Percentiles rank a stretch among this genome's conserved stretches.
phyloP scores from a whole-genome alignment of 2,888 invertebrate species.

The Plebejus anna region DNA sequence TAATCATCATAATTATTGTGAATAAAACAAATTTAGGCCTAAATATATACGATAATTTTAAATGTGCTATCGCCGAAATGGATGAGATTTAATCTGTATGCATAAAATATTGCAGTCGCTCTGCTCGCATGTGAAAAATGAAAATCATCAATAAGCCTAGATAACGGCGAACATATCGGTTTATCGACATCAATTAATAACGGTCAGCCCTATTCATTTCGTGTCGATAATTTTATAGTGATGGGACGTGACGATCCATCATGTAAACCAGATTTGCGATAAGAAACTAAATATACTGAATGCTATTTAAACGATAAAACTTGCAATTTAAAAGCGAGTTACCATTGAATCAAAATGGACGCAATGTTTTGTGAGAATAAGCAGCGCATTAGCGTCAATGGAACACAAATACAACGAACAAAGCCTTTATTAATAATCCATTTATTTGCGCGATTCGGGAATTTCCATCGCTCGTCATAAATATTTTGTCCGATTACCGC shows the following conservation, averaged over 20 bases:
- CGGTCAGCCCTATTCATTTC: slow-evolving; percentile 24
- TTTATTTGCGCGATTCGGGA: slow-evolving; percentile 55
- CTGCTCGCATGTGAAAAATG: slow-evolving; percentile 31
- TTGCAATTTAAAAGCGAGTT: background rate
- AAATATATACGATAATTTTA: background rate
- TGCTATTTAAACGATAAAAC: background rate
- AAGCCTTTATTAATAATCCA: slow-evolving; percentile 28
- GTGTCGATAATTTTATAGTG: slow-evolving; percentile 27
- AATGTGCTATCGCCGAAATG: background rate
- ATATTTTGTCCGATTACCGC: slow-evolving; percentile 81
- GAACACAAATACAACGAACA: slow-evolving; percentile 6
- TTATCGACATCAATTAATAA: slow-evolving; percentile 33
- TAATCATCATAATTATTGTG: too few species aligned
- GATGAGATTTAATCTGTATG: slow-evolving; percentile 14
- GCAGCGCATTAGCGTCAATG: background rate
- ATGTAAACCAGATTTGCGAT: background rate
- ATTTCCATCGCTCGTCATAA: slow-evolving; percentile 74
- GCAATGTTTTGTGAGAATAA: background rate
- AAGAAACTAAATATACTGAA: background rate
- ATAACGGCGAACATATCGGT: slow-evolving; percentile 29
- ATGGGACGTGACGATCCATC: background rate
- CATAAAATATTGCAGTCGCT: slow-evolving; percentile 30
- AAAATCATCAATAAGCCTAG: slow-evolving; percentile 33
- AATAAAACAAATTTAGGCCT: background rate
- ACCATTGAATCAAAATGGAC: background rate